phyloP scores from a whole-genome alignment of 2,888 invertebrate genomes.

The Aspidiotus rigidus region DNA sequence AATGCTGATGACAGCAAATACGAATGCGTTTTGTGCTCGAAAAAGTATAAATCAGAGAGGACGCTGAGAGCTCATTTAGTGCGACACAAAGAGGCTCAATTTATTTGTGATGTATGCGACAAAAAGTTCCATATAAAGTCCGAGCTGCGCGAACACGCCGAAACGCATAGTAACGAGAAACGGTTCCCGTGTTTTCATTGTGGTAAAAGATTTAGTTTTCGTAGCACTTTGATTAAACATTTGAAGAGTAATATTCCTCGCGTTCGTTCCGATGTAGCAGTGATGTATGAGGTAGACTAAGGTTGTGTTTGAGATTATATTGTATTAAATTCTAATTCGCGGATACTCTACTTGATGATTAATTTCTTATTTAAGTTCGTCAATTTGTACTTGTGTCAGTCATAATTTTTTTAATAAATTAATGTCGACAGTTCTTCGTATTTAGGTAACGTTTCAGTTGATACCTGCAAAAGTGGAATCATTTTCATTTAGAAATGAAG shows the following conservation, averaged over 20 bases:
- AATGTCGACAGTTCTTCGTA: too few species aligned
- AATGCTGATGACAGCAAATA: neutral
- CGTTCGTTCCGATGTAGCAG: slow-evolving; percentile 9
- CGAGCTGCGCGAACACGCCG: slow-evolving; percentile 18
- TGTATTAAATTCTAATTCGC: too few species aligned
- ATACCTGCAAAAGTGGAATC: too few species aligned
- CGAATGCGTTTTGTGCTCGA: slow-evolving; percentile 3
- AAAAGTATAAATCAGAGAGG: slow-evolving; percentile 7
- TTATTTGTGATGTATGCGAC: slow-evolving; percentile 8
- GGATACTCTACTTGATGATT: too few species aligned
- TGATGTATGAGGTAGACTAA: neutral
- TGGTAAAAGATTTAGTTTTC: slow-evolving; percentile 20
- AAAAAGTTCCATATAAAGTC: slow-evolving; percentile 14
- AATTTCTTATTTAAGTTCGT: too few species aligned
- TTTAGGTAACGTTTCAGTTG: too few species aligned
- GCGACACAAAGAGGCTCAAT: slow-evolving; percentile 5
- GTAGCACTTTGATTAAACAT: slow-evolving; percentile 12
- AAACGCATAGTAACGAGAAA: slow-evolving; percentile 20
- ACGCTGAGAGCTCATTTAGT: slow-evolving; percentile 6
- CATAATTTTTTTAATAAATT: too few species aligned
- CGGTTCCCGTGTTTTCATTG: slow-evolving; percentile 20
- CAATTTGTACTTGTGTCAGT: too few species aligned
- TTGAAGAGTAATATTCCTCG: slow-evolving; percentile 12
- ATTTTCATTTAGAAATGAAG: too few species aligned
- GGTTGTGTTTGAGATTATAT: too few species aligned